Evolutionary conservation across 2,888 invertebrate genomes (phyloP).

Genomic region (Zaprionus bogoriensis): DNA sequence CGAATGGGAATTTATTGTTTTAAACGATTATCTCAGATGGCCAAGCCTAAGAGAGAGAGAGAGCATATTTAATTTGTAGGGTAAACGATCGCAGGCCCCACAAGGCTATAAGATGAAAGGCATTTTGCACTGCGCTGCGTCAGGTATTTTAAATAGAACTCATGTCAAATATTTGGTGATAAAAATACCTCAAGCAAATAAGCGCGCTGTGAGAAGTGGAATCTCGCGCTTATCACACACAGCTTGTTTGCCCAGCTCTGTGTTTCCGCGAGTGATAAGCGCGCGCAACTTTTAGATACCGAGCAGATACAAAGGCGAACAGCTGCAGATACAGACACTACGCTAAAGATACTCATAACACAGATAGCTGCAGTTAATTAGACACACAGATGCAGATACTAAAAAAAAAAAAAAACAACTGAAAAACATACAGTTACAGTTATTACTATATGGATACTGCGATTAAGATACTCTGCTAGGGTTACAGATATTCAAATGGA

Average conservation of each 20-base stretch:
- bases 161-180: conserved; percentile 33
- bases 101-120: neutral
- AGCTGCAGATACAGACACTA: conserved; percentile 2
- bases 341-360: neutral
- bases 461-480: no score
- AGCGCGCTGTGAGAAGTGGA: conserved; percentile 2
- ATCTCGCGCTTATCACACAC: conserved; percentile 21
- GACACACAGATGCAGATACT: conserved; percentile 9
- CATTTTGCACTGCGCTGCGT: neutral
- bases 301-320: conserved; percentile 11
- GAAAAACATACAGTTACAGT: no score
- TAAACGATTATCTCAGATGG: neutral
- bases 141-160: conserved; percentile 34
- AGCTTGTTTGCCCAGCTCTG: neutral
- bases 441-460: no score
- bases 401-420: neutral
- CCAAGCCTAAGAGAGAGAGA: neutral
- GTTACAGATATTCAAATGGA: no score
- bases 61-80: neutral
- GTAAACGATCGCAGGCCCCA: neutral
- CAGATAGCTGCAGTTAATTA: neutral
- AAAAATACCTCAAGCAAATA: conserved; percentile 29
- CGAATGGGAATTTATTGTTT: neutral
- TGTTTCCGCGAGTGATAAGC: conserved; percentile 47
- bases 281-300: neutral